Base-by-base conservation (phyloP, 2,888 invertebrate genomes). In the Monopis laevigella region DNA sequence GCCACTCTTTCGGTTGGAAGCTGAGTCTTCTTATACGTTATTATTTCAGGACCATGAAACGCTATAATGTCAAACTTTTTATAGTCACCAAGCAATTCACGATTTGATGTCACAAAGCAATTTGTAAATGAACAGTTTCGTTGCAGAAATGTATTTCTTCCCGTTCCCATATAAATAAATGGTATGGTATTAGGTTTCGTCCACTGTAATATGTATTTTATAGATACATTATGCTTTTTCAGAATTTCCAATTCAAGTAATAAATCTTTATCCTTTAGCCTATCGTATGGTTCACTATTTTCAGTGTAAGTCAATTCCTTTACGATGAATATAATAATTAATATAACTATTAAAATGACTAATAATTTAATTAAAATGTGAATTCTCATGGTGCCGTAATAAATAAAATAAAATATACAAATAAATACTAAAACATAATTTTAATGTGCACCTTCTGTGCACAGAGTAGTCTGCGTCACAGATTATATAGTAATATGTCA, bases 41-140 rank as follows among this genome's bases (percentile, higher is more conserved):
- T 45, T 10, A 65, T 46, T 43, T 70, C 61, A 1, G 67, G 63
- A 2, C 61, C 70, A 43, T 59, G 47, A 41, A 77, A 72, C 0
- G 58, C 54, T 1, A 75, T 50, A 0, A 64, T 65, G 43, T 75
- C 69, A 45, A 62, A 75, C 34, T 61, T 56, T 0, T 57, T 58
- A 5, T 51, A 45, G 45, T 65, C 61, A 2, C 48, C 49, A 0
- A 65, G 47, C 17, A 51, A 50, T 1, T 45, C 49, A 32, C 44
- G 51, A 19, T 73, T 48, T 11, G 43, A 46, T 2, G 70, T 71
- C 1, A 74, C 65, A 38, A 52, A 55, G 46, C 75, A 75, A 39
- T 74, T 74, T 4, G 51, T 59, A 32, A 54, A 55, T n/a, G 49
- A 44, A 49, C 72, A 73, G 6, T 62, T 55, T 29, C 53, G 55